phyloP scores from a whole-genome alignment of 2,888 invertebrate species.

The Nasonia oneida region DNA sequence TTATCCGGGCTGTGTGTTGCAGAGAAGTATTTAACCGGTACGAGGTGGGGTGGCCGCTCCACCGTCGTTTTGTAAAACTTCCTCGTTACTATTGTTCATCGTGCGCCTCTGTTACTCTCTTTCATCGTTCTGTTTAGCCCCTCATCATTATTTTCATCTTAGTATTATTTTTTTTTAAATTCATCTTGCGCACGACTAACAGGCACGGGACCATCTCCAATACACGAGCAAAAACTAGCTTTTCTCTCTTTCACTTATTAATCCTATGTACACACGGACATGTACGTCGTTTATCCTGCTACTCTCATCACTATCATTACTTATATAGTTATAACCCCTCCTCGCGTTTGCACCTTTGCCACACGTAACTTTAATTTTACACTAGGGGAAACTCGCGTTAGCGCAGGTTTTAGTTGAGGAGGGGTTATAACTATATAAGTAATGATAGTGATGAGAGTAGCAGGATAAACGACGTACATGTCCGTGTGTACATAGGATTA shows the following conservation, averaged over 20 bases:
- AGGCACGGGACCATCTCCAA: conserved; percentile 69
- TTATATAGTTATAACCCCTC: conserved; percentile 53
- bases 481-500: conserved; percentile 61
- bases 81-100: conserved; percentile 60
- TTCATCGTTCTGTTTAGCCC: conserved; percentile 57
- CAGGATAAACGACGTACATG: conserved; percentile 63
- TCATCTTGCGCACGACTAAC: conserved; percentile 67
- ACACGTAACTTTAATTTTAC: conserved; percentile 53
- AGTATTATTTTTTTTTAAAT: conserved; percentile 57
- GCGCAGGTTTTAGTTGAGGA: conserved; percentile 18
- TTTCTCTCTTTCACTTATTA: conserved; percentile 60
- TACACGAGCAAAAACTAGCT: conserved; percentile 68
- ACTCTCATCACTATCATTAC: conserved; percentile 59
- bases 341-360: conserved; percentile 56
- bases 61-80: conserved; percentile 71
- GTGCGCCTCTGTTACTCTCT: conserved; percentile 52
- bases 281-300: conserved; percentile 63
- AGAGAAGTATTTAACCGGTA: conserved; percentile 74
- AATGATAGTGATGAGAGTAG: conserved; percentile 59
- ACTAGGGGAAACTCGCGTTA: conserved; percentile 30
- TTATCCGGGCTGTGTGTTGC: conserved; percentile 72
- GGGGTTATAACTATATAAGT: conserved; percentile 54
- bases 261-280: conserved; percentile 61
- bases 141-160: conserved; percentile 21
- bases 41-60: conserved; percentile 79